Evolutionary conservation across 2,113 vertebrate genomes (phyloP).

Genomic region (Lamprologus ornatipinnis): DNA sequence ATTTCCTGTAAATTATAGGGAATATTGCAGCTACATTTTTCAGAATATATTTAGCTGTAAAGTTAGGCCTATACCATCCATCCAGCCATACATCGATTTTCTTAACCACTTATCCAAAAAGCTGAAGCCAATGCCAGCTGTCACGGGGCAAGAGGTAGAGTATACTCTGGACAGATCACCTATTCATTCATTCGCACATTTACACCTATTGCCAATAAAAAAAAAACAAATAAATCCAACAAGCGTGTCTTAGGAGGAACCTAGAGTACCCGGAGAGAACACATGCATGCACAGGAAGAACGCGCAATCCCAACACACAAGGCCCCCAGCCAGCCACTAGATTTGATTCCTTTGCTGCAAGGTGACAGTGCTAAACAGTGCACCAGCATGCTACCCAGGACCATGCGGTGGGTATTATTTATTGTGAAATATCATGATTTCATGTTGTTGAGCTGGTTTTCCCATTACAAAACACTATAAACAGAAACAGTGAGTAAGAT

Average conservation of each 20-base stretch:
- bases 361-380: background rate
- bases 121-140: background rate
- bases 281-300: background rate
- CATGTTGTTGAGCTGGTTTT: constrained; percentile 4
- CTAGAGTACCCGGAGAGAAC: background rate
- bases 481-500: constrained; percentile 2
- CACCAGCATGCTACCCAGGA: background rate
- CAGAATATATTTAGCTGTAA: background rate
- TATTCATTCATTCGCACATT: background rate
- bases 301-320: background rate
- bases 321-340: background rate
- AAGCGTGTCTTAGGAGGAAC: background rate
- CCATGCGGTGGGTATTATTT: background rate
- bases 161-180: background rate
- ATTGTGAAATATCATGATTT: background rate
- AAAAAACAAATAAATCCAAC: fast-evolving
- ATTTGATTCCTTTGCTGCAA: background rate
- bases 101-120: background rate
- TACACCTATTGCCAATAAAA: background rate
- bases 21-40: background rate
- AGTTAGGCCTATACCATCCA: background rate
- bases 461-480: constrained; percentile 1
- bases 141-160: background rate
- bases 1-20: background rate
- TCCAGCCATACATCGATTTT: background rate